These are phyloP conservation scores for Pinna nobilis DNA, from an alignment of 1,140 invertebrate genomes.

Conservation along the genomic window DNA sequence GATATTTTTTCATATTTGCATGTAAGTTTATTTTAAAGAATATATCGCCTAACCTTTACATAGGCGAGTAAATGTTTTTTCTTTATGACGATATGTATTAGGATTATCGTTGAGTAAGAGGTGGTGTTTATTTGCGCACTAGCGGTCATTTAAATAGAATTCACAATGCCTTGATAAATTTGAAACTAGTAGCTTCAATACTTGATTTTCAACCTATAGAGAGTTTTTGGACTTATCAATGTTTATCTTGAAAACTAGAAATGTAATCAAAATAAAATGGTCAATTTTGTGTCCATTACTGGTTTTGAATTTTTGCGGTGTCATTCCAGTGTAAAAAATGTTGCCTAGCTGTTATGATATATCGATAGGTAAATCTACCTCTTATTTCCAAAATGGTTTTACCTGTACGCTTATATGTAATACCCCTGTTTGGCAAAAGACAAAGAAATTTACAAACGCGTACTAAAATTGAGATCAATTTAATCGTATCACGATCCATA, in stretches of 20 bases:
- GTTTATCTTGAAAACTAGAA: neutral
- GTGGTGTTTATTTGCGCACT: neutral
- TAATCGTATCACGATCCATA: constrained; percentile 1
- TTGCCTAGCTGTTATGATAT: too few species aligned
- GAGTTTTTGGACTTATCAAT: neutral
- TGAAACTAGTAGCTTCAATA: neutral
- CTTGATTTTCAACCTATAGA: neutral
- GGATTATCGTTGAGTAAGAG: neutral
- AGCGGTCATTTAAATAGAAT: neutral
- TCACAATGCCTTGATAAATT: neutral
- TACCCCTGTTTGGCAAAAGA: constrained; percentile 18
- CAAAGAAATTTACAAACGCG: neutral
- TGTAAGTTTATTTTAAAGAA: too few species aligned
- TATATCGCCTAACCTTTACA: too few species aligned
- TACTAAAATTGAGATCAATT: constrained; percentile 9
- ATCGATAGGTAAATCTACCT: constrained; percentile 10
- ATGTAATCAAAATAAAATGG: constrained; percentile 4
- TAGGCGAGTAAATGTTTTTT: too few species aligned
- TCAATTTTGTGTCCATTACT: neutral
- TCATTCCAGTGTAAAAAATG: constrained; percentile 8
- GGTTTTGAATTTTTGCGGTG: constrained; percentile 9
- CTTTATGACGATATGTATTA: constrained; percentile 2
- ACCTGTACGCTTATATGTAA: neutral
- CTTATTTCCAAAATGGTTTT: constrained; percentile 12
- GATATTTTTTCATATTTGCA: too few species aligned